Evolutionary conservation across 2,113 vertebrate genomes (phyloP).

Genomic region (Spilogale gracilis): DNA sequence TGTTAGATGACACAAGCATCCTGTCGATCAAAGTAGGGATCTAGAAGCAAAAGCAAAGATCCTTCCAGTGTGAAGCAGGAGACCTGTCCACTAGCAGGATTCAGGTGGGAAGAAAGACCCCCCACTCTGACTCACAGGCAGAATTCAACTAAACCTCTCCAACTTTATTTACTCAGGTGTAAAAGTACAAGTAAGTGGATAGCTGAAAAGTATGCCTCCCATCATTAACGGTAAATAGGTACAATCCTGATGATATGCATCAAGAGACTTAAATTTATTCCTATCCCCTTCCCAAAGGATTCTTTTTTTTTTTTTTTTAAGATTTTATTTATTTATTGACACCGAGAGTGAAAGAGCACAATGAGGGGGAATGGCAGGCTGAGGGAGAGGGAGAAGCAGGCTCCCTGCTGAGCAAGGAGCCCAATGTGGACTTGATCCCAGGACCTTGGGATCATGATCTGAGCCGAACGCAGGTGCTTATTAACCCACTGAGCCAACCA

Average conservation of each 20-base stretch:
- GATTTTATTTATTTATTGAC: too few relatives aligned
- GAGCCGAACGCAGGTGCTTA: too few relatives aligned
- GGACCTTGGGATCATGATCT: too few relatives aligned
- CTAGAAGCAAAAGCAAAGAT: conserved; percentile 83
- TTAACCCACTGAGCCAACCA: too few relatives aligned
- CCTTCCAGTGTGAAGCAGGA: neutral
- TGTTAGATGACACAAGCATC: conserved; percentile 94
- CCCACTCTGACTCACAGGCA: neutral
- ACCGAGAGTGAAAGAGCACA: too few relatives aligned
- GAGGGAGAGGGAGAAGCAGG: too few relatives aligned
- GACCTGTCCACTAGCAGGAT: neutral
- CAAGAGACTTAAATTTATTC: neutral
- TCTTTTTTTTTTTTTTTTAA: neutral
- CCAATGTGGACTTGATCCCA: too few relatives aligned
- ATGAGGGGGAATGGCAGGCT: too few relatives aligned
- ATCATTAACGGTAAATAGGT: neutral
- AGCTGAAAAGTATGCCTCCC: neutral
- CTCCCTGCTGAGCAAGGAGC: too few relatives aligned
- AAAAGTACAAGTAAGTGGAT: neutral
- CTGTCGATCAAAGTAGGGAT: conserved; percentile 96
- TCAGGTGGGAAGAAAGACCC: neutral
- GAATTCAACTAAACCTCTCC: neutral
- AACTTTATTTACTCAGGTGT: neutral
- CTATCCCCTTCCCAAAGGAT: neutral
- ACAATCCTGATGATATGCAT: neutral